A percentile compares a stretch with the other conserved stretches of the same genome.
Conservation (phyloP, 2,113 vertebrate species). For the Equus przewalskii region DNA sequence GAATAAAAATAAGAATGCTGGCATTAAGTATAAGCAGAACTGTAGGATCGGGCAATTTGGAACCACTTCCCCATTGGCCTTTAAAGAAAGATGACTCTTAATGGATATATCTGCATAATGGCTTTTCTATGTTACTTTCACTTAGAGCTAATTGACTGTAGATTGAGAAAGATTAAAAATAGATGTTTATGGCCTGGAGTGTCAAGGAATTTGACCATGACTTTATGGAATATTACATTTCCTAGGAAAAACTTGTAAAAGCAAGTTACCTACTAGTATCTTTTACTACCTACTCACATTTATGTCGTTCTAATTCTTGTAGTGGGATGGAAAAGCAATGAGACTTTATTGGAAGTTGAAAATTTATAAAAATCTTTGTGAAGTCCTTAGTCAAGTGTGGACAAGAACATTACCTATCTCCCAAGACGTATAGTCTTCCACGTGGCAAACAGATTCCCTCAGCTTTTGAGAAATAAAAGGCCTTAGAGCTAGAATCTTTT, state of each 20-base stretch:
- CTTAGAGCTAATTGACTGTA: slow-evolving; percentile 54
- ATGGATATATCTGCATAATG: slow-evolving; percentile 57
- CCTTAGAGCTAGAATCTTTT: neutral
- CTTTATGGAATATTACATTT: neutral
- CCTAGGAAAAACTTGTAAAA: neutral
- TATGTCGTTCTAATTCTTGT: neutral
- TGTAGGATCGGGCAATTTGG: slow-evolving; percentile 35
- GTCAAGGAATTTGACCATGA: neutral
- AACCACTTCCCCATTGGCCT: neutral
- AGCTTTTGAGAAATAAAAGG: neutral
- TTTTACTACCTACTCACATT: neutral
- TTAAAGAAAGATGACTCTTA: slow-evolving; percentile 64
- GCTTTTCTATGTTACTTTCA: slow-evolving; percentile 59
- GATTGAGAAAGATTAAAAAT: slow-evolving; percentile 54
- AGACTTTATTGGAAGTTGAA: neutral
- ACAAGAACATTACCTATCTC: neutral
- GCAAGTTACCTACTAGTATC: neutral
- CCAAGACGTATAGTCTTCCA: neutral
- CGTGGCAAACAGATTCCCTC: neutral
- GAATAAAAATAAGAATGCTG: slow-evolving; percentile 25
- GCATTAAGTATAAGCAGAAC: slow-evolving; percentile 60
- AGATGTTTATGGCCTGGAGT: neutral
- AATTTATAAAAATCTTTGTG: neutral
- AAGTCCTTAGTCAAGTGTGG: neutral
- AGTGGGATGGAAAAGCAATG: neutral